Base-by-base conservation (phyloP, 1,140 invertebrate genomes). In the Ladona fulva region DNA sequence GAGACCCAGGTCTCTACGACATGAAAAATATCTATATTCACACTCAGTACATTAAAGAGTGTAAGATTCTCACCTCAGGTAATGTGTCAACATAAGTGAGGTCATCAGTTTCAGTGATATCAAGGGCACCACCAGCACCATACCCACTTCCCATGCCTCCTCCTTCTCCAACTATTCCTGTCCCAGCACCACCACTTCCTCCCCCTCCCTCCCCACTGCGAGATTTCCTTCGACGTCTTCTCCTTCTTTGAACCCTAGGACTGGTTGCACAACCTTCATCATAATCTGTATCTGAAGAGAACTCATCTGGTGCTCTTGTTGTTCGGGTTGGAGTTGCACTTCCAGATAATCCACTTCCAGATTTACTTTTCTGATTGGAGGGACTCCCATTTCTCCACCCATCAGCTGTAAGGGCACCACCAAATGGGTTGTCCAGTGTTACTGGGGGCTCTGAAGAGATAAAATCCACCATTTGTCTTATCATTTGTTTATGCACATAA, bases 71-170 rank as follows among this genome's bases (percentile, higher is more conserved):
- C 37, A 95, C 94, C 89, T 97, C 95, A 10, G 95, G 95, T 80
- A 97, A 84, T n/a, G 94, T 96, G 84, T 96, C 95, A 75, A 95
- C 90, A 83, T 96, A 96, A 0, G 92, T 89, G 24, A 95, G 87
- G 83, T 95, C 94, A 82, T 95, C 92, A 52, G 86, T 84, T 79
- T 89, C 89, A 74, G 90, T 88, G 74, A 84, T 76, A 80, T 80
- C 52, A 83, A 66, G 14, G 16, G n/a, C 52, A 16, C 14, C 14
- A 19, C 52, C 52, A 66, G 52, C 3, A 5, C 52, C 52, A 84
- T 24, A 85, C 82, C 82, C 88, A 86, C 80, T 87, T 88, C 77
- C 89, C 88, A 37, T 90, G 87, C 75, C 89, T 90, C 24, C 91
- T 86, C 79, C 24, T 77, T 59, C 77, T 76, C 25, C 73, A 42